Conservation (phyloP, 2,113 vertebrate species). For the Dipodomys ordii region DNA sequence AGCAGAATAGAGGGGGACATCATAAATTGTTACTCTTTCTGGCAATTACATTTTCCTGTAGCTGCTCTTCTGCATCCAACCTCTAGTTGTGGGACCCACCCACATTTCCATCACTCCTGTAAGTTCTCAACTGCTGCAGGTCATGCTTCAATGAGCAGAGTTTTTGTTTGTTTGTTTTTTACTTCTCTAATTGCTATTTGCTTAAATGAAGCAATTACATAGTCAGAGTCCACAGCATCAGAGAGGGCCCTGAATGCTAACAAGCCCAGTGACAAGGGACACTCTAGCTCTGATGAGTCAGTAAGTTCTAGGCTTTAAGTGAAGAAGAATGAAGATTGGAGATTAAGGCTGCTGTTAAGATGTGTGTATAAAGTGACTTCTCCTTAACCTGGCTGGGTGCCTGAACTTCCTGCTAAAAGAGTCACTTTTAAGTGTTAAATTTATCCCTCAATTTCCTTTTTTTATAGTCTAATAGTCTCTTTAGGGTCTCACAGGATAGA, state of each 20-base stretch:
- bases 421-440: conserved; percentile 74
- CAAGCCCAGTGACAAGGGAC: background rate
- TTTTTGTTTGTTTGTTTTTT: background rate
- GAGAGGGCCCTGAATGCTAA: background rate
- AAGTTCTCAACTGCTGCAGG: conserved; percentile 4
- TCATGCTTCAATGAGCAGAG: background rate
- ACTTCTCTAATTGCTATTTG: background rate
- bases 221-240: background rate
- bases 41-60: background rate
- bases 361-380: conserved; percentile 23
- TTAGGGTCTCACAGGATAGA: conserved; percentile 56
- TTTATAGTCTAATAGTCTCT: conserved; percentile 60
- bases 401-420: conserved; percentile 49
- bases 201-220: conserved; percentile 41
- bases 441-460: conserved; percentile 69
- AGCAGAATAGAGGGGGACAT: background rate
- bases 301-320: background rate
- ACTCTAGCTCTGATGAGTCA: background rate
- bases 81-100: background rate
- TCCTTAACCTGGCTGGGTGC: conserved; percentile 45
- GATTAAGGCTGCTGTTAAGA: conserved; percentile 46
- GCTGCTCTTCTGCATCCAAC: background rate
- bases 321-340: background rate
- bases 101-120: background rate
- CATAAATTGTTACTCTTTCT: background rate